Evolutionary conservation across 2,113 vertebrate genomes (phyloP).

Genomic region (Scatophagus argus): DNA sequence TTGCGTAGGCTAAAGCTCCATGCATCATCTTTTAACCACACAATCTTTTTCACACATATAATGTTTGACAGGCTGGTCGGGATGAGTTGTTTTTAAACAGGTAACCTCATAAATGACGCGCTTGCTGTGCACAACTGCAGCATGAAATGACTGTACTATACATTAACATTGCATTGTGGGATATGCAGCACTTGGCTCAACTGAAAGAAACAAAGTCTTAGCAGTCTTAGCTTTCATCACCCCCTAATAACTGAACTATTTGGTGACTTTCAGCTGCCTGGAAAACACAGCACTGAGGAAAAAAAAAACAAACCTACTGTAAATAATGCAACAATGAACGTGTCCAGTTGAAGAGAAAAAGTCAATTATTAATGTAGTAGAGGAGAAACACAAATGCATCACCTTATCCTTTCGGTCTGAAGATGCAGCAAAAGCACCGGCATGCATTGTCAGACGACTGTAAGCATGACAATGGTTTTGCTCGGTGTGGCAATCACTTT

Average conservation of each 20-base stretch:
- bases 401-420: slow-evolving; percentile 9
- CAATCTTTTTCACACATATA: not conserved
- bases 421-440: slow-evolving; percentile 7
- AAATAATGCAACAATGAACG: slow-evolving; percentile 18
- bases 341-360: not conserved
- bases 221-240: not conserved
- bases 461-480: slow-evolving; percentile 30
- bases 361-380: slow-evolving; percentile 4
- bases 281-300: not conserved
- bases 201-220: not conserved
- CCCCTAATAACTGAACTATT: not conserved
- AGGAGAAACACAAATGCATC: slow-evolving; percentile 5
- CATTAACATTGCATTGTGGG: not conserved
- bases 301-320: not conserved
- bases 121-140: too few relatives aligned
- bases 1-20: not conserved
- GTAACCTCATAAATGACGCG: not conserved
- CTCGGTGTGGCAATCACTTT: slow-evolving; percentile 64
- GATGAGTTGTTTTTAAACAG: not conserved
- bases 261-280: not conserved
- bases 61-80: too few relatives aligned
- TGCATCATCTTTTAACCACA: not conserved
- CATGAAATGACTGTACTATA: too few relatives aligned
- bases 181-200: not conserved
- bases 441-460: not conserved